Evolutionary conservation across 1,140 invertebrate genomes (phyloP).

Genomic region (Drosophila setifemur): DNA sequence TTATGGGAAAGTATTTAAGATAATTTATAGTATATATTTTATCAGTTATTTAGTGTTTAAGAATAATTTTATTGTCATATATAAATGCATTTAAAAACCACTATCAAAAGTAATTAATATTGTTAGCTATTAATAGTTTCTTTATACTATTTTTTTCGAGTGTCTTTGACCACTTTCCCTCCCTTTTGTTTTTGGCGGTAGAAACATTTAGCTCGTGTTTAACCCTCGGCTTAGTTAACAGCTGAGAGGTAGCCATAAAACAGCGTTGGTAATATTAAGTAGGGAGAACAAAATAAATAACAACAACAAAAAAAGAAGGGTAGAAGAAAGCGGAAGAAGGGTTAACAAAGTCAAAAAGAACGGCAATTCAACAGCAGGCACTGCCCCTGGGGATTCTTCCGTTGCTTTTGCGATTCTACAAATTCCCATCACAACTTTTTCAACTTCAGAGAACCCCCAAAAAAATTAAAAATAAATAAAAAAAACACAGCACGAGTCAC

Average conservation of each 20-base stretch:
- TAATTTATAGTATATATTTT: no score
- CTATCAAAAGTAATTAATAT: no score
- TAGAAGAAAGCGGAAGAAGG: slow-evolving; percentile 12
- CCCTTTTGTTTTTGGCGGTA: slow-evolving; percentile 49
- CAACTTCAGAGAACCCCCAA: no score
- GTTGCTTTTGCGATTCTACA: not conserved
- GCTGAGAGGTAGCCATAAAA: slow-evolving; percentile 23
- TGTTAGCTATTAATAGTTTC: no score
- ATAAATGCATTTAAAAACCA: no score
- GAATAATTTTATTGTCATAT: no score
- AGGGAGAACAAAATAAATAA: slow-evolving; percentile 3
- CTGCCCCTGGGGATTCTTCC: not conserved
- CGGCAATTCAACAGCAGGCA: slow-evolving; percentile 46
- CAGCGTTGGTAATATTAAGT: slow-evolving; percentile 14
- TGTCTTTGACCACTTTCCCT: not conserved
- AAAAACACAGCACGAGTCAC: slow-evolving; percentile 14
- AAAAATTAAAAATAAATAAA: slow-evolving; percentile 12
- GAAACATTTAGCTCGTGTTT: slow-evolving; percentile 60
- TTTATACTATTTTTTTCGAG: not conserved
- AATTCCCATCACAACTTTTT: no score
- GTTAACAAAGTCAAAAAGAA: slow-evolving; percentile 47
- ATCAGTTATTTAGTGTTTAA: no score
- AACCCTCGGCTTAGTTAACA: slow-evolving; percentile 30
- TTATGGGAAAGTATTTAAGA: no score
- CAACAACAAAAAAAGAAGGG: not conserved